These are phyloP conservation scores for Kryptolebias marmoratus DNA, from an alignment of 2,113 vertebrate species.

Conservation along the genomic window DNA sequence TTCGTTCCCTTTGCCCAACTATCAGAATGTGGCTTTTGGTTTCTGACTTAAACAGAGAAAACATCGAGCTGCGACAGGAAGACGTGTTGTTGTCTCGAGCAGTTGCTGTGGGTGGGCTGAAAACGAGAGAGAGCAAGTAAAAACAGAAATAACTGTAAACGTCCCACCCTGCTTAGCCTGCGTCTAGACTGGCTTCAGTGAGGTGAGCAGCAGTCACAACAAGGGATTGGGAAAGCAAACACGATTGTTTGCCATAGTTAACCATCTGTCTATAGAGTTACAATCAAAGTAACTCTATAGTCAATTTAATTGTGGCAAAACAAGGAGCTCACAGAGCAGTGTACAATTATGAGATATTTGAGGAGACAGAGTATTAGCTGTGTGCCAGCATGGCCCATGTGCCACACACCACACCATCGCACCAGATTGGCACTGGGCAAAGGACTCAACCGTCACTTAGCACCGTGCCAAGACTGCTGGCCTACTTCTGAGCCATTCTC, in stretches of 20 bases:
- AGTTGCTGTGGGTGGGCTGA: constrained; percentile 75
- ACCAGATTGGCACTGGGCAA: constrained; percentile 61
- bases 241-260: constrained; percentile 43
- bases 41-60: constrained; percentile 69
- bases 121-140: constrained; percentile 57
- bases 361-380: constrained; percentile 64
- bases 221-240: constrained; percentile 70
- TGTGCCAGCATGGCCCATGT: constrained; percentile 54
- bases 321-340: constrained; percentile 50
- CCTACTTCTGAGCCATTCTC: constrained; percentile 69
- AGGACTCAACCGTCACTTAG: constrained; percentile 63
- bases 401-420: constrained; percentile 59
- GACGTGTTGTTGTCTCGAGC: constrained; percentile 51
- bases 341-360: constrained; percentile 68
- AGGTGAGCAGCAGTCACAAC: constrained; percentile 65
- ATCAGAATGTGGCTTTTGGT: constrained; percentile 56
- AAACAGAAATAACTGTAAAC: constrained; percentile 75
- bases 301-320: constrained; percentile 62
- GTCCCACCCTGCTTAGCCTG: constrained; percentile 77
- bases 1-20: constrained; percentile 22
- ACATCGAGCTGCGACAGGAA: constrained; percentile 66
- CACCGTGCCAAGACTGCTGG: constrained; percentile 64
- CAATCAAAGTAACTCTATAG: constrained; percentile 50
- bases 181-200: constrained; percentile 67
- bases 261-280: constrained; percentile 44